These are phyloP conservation scores for Pituophis catenifer DNA, from an alignment of 2,113 vertebrate species.

Conservation along the genomic window DNA sequence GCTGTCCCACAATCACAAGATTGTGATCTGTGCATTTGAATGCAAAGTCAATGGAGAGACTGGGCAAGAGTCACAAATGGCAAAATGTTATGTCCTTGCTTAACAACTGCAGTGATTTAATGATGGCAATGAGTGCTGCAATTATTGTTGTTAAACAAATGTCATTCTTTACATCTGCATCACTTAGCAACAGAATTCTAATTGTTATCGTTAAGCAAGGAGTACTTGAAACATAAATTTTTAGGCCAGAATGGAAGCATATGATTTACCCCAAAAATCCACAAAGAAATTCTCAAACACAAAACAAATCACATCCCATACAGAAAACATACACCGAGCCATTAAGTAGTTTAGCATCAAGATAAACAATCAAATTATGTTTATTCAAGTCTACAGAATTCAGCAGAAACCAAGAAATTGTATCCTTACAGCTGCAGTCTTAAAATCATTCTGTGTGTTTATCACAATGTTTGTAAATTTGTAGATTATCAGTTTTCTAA, in stretches of 20 bases:
- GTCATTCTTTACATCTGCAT: not conserved
- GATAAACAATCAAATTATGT: not conserved
- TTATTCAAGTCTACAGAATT: not conserved
- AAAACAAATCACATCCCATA: not conserved
- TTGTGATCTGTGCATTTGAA: not conserved
- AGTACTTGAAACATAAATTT: not conserved
- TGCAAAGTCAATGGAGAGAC: not conserved
- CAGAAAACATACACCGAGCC: not conserved
- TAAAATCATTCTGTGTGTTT: not conserved
- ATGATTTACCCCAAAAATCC: not conserved
- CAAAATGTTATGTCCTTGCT: not conserved
- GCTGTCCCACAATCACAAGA: not conserved
- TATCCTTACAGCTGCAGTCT: not conserved
- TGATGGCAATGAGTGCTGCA: not conserved
- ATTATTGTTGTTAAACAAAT: not conserved
- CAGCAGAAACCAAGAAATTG: not conserved
- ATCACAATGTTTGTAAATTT: not conserved
- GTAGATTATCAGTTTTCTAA: not conserved
- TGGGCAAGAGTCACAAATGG: not conserved
- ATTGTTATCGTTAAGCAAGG: not conserved
- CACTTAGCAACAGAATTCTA: not conserved
- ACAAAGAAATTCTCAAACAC: not conserved
- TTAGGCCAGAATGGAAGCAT: not conserved
- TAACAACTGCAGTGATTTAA: not conserved
- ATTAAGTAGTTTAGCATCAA: not conserved